These are phyloP conservation scores for Lethenteron reissneri DNA, from an alignment of 2,113 vertebrate species.

Conservation along the genomic window DNA sequence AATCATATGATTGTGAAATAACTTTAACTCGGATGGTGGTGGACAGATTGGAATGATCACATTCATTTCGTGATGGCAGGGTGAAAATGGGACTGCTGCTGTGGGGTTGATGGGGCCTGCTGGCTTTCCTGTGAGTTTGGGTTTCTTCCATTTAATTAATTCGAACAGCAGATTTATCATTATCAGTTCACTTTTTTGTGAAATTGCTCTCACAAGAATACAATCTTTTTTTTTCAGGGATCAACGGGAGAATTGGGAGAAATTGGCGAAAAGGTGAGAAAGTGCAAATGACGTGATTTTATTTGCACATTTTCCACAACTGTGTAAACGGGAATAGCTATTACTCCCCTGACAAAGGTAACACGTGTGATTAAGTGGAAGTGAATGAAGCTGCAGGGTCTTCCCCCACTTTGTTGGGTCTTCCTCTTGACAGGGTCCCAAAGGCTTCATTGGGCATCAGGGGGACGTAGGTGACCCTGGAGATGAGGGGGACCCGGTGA, in stretches of 20 bases:
- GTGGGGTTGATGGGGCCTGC: constrained; percentile 7
- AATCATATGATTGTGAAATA: background rate
- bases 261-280: constrained; percentile 12
- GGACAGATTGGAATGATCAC: background rate
- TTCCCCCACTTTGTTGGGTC: background rate
- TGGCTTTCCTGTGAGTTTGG: constrained; percentile 9
- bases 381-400: no score
- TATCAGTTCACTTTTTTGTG: no score
- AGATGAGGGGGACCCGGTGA: no score
- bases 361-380: no score
- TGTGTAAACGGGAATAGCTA: background rate
- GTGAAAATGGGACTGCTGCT: constrained; percentile 4
- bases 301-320: background rate
- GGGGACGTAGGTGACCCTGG: constrained; percentile 11
- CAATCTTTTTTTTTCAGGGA: constrained; percentile 8
- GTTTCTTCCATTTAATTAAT: background rate
- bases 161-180: no score
- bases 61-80: background rate
- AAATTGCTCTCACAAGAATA: no score
- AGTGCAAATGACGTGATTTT: no score
- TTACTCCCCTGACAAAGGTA: no score
- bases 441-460: constrained; percentile 13
- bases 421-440: constrained; percentile 9
- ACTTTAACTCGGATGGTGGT: background rate
- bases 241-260: constrained; percentile 12